Base-by-base conservation (phyloP, 1,140 invertebrate species). In the Drosophila seguyi region DNA sequence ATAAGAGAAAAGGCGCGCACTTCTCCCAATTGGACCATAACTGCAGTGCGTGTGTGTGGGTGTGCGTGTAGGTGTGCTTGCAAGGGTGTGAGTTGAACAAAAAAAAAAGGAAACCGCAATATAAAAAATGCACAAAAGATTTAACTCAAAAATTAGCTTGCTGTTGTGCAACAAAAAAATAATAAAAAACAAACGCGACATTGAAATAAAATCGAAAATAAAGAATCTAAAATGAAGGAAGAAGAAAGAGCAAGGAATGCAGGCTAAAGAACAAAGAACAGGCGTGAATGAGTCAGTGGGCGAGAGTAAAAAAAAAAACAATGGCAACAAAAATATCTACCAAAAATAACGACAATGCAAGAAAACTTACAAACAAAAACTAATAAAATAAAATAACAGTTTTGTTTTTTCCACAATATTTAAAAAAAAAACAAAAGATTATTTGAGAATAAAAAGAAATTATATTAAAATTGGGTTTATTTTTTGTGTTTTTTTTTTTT, bases 81-180 rank as follows among this genome's bases (percentile, higher is more conserved):
- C 2, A 25, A 22, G 20, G 34, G 52, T 55, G 34, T 55, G 5
- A 55, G 10, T 53, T 36, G 7, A 25, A 47, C 14, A 34, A 31
- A 18, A 18, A 29, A 31, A 22, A 10, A 18, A 52, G 2, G 3
- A 18, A 50, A 18, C 2, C 14, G 14, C 0, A 18, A 29, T 4
- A 31, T 7, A 36, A 29, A 22, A 57, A 36, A 61, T 25, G 13
- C 11, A 60, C 6, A 6, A 25, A 58, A 22, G 44, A 61, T 34
- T 4, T 6, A 60, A 13, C 27, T 60, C 10, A 60, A 65, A 42
- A 63, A 61, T 31, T 4, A 13, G 16, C 50, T 53, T 53, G 38
- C 27, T 42, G 61, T 65, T 61, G 61, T 66, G 60, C 61, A 52
- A 68, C 62, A n/a, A 65, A 65, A 53, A 71, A 55, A 39, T 31